Evolutionary conservation across 1,140 invertebrate species (phyloP).

Genomic region (Ooceraea biroi): DNA sequence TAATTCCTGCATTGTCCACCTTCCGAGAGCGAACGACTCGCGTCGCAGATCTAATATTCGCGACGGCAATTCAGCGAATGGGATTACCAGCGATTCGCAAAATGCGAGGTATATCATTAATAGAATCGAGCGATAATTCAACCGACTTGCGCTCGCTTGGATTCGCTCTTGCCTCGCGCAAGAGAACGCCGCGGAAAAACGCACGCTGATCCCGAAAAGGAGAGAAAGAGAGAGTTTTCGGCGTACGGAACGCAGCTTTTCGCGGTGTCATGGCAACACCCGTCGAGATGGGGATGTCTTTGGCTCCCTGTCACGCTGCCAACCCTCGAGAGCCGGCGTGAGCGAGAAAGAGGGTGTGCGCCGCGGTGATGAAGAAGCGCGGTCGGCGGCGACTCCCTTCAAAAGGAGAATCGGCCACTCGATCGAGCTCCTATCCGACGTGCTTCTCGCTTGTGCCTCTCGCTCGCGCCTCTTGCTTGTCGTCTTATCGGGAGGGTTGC

Average conservation of each 20-base stretch:
- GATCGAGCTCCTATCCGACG: slow-evolving; percentile 66
- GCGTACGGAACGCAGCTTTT: slow-evolving; percentile 78
- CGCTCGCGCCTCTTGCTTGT: slow-evolving; percentile 34
- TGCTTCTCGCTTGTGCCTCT: neutral
- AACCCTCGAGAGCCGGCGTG: slow-evolving; percentile 19
- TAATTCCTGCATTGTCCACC: neutral
- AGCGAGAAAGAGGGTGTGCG: slow-evolving; percentile 71
- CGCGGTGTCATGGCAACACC: slow-evolving; percentile 85
- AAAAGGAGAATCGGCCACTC: slow-evolving; percentile 72
- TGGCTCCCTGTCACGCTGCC: slow-evolving; percentile 75
- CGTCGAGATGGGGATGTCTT: slow-evolving; percentile 78
- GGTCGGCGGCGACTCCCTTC: slow-evolving; percentile 77
- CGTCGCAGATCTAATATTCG: neutral
- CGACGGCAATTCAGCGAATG: neutral
- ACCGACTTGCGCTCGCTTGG: no score
- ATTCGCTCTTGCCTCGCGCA: slow-evolving; percentile 32
- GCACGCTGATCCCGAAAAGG: slow-evolving; percentile 37
- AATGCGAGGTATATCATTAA: no score
- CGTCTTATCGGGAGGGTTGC: slow-evolving; percentile 68
- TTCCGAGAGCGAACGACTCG: slow-evolving; percentile 4
- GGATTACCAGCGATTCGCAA: no score
- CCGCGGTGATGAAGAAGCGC: slow-evolving; percentile 69
- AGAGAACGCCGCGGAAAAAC: slow-evolving; percentile 61
- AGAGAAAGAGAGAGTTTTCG: slow-evolving; percentile 78
- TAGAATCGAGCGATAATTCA: no score